phyloP scores from a whole-genome alignment of 2,888 invertebrate species.

The Orthosia incerta region DNA sequence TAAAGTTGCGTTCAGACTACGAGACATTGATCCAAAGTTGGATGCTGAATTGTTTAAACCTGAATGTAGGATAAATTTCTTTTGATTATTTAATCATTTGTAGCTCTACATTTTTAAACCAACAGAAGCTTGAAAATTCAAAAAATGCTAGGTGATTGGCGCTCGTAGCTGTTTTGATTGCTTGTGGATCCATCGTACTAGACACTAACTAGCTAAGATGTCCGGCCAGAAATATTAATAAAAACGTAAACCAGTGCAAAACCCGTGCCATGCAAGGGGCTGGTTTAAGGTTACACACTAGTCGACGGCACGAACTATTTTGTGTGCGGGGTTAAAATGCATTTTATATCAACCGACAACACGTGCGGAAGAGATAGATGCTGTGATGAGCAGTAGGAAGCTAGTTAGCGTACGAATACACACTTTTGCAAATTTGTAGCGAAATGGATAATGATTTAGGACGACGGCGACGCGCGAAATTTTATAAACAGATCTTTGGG shows the following conservation, averaged over 20 bases:
- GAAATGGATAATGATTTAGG: no score
- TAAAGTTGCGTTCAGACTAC: constrained; percentile 20
- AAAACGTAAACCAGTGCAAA: rapidly evolving
- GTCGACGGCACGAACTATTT: no score
- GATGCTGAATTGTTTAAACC: background rate
- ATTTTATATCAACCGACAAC: no score
- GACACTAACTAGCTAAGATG: constrained; percentile 70
- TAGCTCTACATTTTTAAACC: background rate
- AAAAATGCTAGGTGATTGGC: constrained; percentile 45
- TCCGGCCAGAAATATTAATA: background rate
- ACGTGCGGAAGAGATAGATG: no score
- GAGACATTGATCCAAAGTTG: constrained; percentile 1
- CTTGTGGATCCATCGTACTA: constrained; percentile 77
- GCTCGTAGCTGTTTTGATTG: constrained; percentile 75
- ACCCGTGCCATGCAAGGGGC: no score
- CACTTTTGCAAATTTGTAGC: no score
- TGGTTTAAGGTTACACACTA: no score
- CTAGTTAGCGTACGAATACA: no score
- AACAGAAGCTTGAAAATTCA: background rate
- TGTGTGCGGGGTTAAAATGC: no score
- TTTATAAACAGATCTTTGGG: no score
- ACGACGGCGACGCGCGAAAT: no score
- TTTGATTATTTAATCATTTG: background rate
- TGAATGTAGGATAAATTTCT: background rate
- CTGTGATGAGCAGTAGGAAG: no score